A percentile compares a stretch with the other conserved stretches of the same genome.
Conservation (phyloP, 1,140 invertebrate genomes). For the Drosophila ficusphila region DNA sequence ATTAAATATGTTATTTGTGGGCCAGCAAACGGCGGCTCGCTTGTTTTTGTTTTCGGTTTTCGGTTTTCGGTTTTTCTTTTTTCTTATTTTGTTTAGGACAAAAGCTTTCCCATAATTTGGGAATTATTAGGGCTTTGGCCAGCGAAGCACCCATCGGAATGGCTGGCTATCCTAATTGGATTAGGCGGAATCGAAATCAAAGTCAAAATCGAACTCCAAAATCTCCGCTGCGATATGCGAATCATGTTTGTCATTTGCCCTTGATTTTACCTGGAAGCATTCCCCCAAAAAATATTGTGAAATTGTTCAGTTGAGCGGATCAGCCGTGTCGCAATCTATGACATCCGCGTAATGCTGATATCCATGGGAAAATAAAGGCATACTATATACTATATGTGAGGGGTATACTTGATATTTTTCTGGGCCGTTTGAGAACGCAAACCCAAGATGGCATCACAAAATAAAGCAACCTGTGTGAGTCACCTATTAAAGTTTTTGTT, state of each 20-base stretch:
- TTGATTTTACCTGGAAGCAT: conserved; percentile 65
- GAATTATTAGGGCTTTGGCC: conserved; percentile 51
- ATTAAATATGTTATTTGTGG: conserved; percentile 69
- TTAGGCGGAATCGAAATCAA: conserved; percentile 76
- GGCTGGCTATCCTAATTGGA: conserved; percentile 72
- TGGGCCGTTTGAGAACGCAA: not conserved
- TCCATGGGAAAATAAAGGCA: conserved; percentile 73
- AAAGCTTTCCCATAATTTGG: conserved; percentile 75
- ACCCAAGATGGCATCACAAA: not conserved
- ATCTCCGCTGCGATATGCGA: conserved; percentile 41
- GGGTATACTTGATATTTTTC: conserved; percentile 32
- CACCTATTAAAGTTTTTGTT: conserved; percentile 39
- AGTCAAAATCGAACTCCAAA: conserved; percentile 31
- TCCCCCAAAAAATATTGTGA: conserved; percentile 56
- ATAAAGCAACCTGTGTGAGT: conserved; percentile 11
- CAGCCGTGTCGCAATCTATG: conserved; percentile 70
- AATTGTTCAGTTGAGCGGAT: conserved; percentile 74
- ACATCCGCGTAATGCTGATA: conserved; percentile 69
- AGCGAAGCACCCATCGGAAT: conserved; percentile 19
- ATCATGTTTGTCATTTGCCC: conserved; percentile 68
- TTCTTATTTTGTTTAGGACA: conserved; percentile 3
- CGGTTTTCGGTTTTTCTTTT: not conserved
- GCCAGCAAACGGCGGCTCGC: conserved; percentile 43
- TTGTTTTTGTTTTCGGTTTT: not conserved
- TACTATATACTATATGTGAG: conserved; percentile 11